Conservation (phyloP, 1,140 invertebrate species). For the Arctopsyche grandis region DNA sequence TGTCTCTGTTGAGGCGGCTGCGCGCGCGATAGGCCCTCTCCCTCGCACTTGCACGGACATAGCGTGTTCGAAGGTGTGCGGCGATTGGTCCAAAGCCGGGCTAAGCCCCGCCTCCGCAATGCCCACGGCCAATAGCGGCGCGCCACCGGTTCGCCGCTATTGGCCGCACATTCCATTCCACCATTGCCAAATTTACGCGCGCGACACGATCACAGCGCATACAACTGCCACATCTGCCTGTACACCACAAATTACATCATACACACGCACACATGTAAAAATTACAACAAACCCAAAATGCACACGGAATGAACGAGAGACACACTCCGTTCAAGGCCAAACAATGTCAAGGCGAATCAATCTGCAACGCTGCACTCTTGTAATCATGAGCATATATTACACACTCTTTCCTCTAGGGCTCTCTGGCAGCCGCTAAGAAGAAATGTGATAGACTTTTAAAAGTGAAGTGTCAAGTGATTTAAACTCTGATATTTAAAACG, state of each 20-base stretch:
- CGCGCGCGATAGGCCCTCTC: too few species aligned
- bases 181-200: conserved; percentile 34
- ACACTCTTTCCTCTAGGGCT: too few species aligned
- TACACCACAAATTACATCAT: neutral
- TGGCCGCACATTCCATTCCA: conserved; percentile 33
- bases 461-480: too few species aligned
- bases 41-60: neutral
- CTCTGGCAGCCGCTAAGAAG: too few species aligned
- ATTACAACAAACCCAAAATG: neutral
- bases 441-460: too few species aligned
- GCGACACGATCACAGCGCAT: neutral
- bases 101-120: conserved; percentile 1
- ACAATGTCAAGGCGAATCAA: too few species aligned
- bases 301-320: neutral
- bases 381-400: too few species aligned
- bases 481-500: too few species aligned
- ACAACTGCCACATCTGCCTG: neutral
- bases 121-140: conserved; percentile 2
- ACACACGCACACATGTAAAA: neutral
- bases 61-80: neutral
- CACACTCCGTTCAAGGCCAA: conserved; percentile 22
- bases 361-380: too few species aligned
- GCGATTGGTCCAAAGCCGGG: neutral
- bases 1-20: neutral
- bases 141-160: neutral